Evolutionary conservation across 2,113 vertebrate genomes (phyloP), one percentile per base, ranked within the genome.

Genomic region (Anarhynchus alexandrinus): DNA sequence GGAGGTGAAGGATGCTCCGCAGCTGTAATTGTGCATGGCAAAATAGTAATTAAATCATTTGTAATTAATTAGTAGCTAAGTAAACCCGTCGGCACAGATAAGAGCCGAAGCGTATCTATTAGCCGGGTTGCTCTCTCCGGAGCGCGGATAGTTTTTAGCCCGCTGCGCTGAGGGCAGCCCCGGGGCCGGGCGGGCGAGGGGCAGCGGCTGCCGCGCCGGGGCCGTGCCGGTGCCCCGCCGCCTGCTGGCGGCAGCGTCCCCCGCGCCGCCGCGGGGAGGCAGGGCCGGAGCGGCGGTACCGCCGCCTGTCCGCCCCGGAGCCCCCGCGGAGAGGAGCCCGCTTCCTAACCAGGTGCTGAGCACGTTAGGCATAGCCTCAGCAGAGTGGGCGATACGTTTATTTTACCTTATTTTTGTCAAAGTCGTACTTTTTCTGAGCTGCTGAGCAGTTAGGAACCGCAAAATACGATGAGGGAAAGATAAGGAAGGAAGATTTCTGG

Each of bases 41-140:
- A 97, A 96, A 97, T 70, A 97, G 94, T 96, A 96, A 98, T 98
- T 98, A 98, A 98, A 92, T 88, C 19, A 88, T 97, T 95, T 96
- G 95, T 97, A 95, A 95, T 95, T 95, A 95, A 97, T 98, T 97
- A 97, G 83, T 36, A 94, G 92, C 95, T 96, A 90, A 95, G 89
- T 88, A 94, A 95, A 95, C 65, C 79, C 69, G 93, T 66, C 88
- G 69, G 94, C 82, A 7, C 45, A 65, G 73, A 57, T 71, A 61
- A 82, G 42, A 93, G 88, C 64, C 66, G 86, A 52, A 38, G 59
- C 58, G 10, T 4, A 6, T 81, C 66, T 82, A 0, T 36, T 36
- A 86, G 47, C 38, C 5, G 7, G 16, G n/a, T 1, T 25, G 47
- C 8, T 62, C 5, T 19, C 40, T 13, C 25, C 15, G 38, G 21